A percentile compares a stretch with the other conserved stretches of the same genome.
Conservation (phyloP, 2,113 vertebrate species). For the Amphiprion percula region DNA sequence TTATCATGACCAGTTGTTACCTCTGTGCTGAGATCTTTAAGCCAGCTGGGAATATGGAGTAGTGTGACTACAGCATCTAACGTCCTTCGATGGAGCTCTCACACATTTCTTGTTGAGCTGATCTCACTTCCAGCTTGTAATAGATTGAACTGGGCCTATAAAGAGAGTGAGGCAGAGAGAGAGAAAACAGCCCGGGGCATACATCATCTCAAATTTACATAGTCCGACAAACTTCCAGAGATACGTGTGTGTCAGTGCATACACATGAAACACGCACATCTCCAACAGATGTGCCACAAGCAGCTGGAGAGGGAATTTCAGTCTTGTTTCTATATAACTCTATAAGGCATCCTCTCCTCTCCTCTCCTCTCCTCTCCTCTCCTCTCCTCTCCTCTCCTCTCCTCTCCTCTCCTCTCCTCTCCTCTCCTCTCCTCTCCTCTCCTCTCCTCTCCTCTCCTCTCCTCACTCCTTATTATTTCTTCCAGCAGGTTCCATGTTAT, state of each 20-base stretch:
- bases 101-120: conserved; percentile 42
- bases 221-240: conserved; percentile 45
- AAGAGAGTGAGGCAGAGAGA: conserved; percentile 39
- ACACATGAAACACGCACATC: conserved; percentile 49
- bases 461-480: conserved; percentile 11
- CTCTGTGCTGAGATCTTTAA: conserved; percentile 15
- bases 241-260: conserved; percentile 31
- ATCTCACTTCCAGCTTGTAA: conserved; percentile 47
- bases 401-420: neutral
- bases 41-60: conserved; percentile 15
- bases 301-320: conserved; percentile 76
- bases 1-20: conserved; percentile 26
- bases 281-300: conserved; percentile 70
- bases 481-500: conserved; percentile 43
- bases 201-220: conserved; percentile 62
- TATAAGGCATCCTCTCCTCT: neutral
- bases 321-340: conserved; percentile 50
- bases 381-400: neutral
- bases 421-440: neutral
- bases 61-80: conserved; percentile 19
- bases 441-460: neutral
- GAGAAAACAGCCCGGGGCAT: conserved; percentile 47
- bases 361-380: neutral
- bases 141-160: conserved; percentile 48
- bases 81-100: conserved; percentile 16